Percentiles rank a stretch among this genome's conserved stretches.
Conservation (phyloP, 2,888 invertebrate genomes). For the Anaspis maculata region DNA sequence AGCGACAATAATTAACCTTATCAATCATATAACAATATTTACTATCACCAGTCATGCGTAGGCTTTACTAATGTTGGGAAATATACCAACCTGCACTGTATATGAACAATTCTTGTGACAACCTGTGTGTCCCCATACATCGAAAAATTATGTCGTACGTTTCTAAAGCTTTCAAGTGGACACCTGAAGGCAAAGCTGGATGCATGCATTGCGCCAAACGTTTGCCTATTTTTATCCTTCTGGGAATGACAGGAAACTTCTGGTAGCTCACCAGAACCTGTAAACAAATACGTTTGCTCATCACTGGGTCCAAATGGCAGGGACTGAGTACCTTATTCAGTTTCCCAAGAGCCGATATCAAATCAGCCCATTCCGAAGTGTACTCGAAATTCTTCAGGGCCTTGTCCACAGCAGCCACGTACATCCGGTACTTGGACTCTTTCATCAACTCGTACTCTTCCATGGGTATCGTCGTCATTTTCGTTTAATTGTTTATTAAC, state of each 20-base stretch:
- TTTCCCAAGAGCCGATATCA: slow-evolving; percentile 83
- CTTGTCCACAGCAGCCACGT: slow-evolving; percentile 75
- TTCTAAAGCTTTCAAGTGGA: slow-evolving; percentile 84
- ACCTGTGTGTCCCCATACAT: slow-evolving; percentile 71
- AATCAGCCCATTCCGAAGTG: slow-evolving; percentile 92
- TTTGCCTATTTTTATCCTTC: slow-evolving; percentile 81
- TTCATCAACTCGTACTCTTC: slow-evolving; percentile 76
- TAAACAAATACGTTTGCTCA: slow-evolving; percentile 2
- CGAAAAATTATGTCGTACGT: slow-evolving; percentile 87
- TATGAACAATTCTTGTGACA: slow-evolving; percentile 76
- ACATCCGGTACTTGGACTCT: slow-evolving; percentile 74
- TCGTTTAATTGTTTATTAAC: too few relatives aligned
- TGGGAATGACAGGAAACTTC: slow-evolving; percentile 78
- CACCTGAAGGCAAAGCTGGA: slow-evolving; percentile 83
- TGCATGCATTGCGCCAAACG: slow-evolving; percentile 90
- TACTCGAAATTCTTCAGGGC: slow-evolving; percentile 85
- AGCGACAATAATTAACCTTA: too few relatives aligned
- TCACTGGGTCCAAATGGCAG: too few relatives aligned
- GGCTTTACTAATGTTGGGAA: too few relatives aligned
- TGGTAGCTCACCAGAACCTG: slow-evolving; percentile 63
- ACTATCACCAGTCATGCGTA: too few relatives aligned
- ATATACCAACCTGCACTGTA: slow-evolving; percentile 73
- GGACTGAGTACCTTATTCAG: slow-evolving; percentile 78
- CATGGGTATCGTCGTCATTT: slow-evolving; percentile 50
- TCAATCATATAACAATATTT: too few relatives aligned